Evolutionary conservation across 2,888 invertebrate genomes (phyloP), one percentile per base, ranked within the genome.

Genomic region (Macrosoma leucophasiata): DNA sequence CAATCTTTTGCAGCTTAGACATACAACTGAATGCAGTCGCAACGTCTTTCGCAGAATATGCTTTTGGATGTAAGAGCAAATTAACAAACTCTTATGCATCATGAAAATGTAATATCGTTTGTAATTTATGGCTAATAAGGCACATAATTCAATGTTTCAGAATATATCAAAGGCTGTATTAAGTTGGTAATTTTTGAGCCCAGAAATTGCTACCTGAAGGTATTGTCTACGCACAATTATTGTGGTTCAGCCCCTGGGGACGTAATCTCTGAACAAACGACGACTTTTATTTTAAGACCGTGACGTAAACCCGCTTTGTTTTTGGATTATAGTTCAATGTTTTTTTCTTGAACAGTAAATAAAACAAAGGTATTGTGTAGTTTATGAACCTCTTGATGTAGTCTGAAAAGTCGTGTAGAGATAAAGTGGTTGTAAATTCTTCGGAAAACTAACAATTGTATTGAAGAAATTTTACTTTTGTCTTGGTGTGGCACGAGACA

Each of bases 261-360:
- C 48, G 44, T 78, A 77, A 79, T 81, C 79, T 69, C 62, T 61
- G 58, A 55, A 69, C 67, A 73, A 71, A 71, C 68, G 69, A 55
- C 61, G 60, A 62, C 65, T 72, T 67, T 72, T 69, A 72, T 72
- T 75, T 75, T 63, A 70, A 70, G 62, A 52, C 64, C 55, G 65
- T 77, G 73, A 75, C 74, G 72, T 73, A 71, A 74, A 70, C 49
- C 54, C 44, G 47, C 55, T 60, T 69, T 67, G 64, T 67, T 52
- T 63, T 58, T 55, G 52, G 52, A 62, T 65, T 62, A 47, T 47
- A 36, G 40, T 52, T 52, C 56, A 22, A 17, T 28, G 10, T 36
- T 36, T 33, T 39, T 26, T 40, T 42, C 33, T 34, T 25, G 30
- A 15, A 10, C 31, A 25, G 25, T 36, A 28, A 23, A 26, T 29